Conservation (phyloP, 2,113 vertebrate genomes). For the Emydura subglobosa region DNA sequence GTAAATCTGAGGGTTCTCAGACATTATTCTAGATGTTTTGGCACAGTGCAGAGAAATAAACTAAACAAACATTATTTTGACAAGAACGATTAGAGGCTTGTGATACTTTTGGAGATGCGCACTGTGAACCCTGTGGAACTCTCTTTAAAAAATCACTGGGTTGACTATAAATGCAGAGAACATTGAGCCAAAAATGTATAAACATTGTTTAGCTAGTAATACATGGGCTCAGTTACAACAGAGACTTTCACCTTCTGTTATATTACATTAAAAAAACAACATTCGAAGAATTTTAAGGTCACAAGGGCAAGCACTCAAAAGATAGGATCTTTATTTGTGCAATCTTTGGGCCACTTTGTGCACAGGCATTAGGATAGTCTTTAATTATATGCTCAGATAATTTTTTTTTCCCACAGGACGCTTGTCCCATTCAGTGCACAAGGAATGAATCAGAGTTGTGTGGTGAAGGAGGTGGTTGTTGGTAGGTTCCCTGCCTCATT, state of each 20-base stretch:
- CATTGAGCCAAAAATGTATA: neutral
- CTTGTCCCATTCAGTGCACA: no score
- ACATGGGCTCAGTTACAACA: rapidly evolving
- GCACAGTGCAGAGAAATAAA: rapidly evolving
- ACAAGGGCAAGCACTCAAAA: neutral
- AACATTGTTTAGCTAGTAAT: neutral
- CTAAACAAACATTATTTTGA: neutral
- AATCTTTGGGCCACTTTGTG: neutral
- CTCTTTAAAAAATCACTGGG: neutral
- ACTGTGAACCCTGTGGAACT: neutral
- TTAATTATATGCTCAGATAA: no score
- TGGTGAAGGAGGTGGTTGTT: no score
- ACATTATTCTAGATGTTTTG: neutral
- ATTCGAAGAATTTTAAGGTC: neutral
- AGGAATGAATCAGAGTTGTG: no score
- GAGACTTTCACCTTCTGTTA: neutral
- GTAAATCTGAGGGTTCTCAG: neutral
- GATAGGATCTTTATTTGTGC: neutral
- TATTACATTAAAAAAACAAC: neutral
- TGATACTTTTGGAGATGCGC: neutral
- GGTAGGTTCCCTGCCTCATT: no score
- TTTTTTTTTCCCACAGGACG: no score
- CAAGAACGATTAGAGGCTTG: neutral
- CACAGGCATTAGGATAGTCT: neutral
- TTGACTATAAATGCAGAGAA: neutral